Base-by-base conservation (phyloP, 92 coral and sea anemone species). In the Epizoanthus illoricatus region DNA sequence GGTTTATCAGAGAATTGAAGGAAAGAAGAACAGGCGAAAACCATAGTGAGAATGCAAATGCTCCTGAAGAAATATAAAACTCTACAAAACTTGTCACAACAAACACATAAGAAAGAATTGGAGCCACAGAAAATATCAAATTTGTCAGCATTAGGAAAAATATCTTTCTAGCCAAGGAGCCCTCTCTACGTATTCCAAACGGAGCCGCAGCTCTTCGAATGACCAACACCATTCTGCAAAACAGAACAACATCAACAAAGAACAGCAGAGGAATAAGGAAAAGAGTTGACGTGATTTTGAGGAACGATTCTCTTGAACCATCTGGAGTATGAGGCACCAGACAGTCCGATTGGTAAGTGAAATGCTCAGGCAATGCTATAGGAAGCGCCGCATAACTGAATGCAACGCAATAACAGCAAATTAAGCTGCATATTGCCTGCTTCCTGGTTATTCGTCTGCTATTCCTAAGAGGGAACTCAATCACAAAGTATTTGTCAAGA, bases 131-230 rank as follows among this genome's bases (percentile, higher is more conserved):
- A 68, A 68, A 68, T 45, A 68, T 45, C 3, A 68, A 68, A 39
- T 68, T 68, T 36, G 73, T 68, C 20, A 68, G 73, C 73, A 68
- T 68, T 33, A 68, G n/a, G 47, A 68, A 16, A 24, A 68, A 68
- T 68, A 68, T 68, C 21, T 68, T 68, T 9, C 21, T 68, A 41
- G 73, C 73, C 49, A 68, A 40, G 3, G 73, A 68, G 2, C 73
- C 73, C 52, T 68, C 73, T 68, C 52, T 68, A 0, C 42, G 40
- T 68, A 33, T 39, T 36, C 73, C 73, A 68, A 68, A 36, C 23
- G 36, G 71, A 66, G 19, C 47, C 36, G 12, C 39, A 0, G 71
- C 21, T 10, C 3, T 66, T 66, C 71, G 42, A 33, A 66, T 15
- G 2, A 66, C 71, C 23, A 66, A 11, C 17, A 66, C 71, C 12